Evolutionary conservation across 2,888 invertebrate species (phyloP).

Genomic region (Platynereis dumerilii): DNA sequence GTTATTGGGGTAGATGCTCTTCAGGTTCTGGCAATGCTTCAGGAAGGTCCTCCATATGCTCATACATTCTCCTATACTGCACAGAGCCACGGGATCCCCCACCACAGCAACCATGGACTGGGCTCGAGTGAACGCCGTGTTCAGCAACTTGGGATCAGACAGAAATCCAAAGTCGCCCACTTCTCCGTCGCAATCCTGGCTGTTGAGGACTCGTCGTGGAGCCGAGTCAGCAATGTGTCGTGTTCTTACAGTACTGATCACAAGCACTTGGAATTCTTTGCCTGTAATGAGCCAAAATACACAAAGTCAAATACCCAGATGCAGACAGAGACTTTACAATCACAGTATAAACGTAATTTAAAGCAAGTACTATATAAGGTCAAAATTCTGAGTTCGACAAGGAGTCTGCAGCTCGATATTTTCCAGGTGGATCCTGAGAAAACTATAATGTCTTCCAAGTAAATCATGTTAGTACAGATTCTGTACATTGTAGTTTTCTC

Average conservation of each 20-base stretch:
- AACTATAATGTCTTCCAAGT: too few relatives aligned
- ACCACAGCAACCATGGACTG: slow-evolving; percentile 54
- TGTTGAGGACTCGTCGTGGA: not conserved
- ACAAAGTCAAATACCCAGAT: not conserved
- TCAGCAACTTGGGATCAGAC: slow-evolving; percentile 56
- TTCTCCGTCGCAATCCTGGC: slow-evolving; percentile 43
- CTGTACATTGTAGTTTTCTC: too few relatives aligned
- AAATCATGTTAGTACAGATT: too few relatives aligned
- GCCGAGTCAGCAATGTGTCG: slow-evolving; percentile 33
- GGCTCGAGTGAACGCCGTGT: slow-evolving; percentile 58
- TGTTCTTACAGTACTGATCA: slow-evolving; percentile 56
- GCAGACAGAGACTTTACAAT: too few relatives aligned
- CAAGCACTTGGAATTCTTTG: slow-evolving; percentile 57
- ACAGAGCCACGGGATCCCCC: slow-evolving; percentile 56
- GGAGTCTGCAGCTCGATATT: too few relatives aligned
- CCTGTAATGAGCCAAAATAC: slow-evolving; percentile 41
- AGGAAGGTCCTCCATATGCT: slow-evolving; percentile 34
- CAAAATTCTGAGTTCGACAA: too few relatives aligned
- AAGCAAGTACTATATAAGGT: too few relatives aligned
- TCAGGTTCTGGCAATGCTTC: slow-evolving; percentile 54
- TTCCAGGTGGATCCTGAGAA: too few relatives aligned
- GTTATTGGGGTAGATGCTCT: slow-evolving; percentile 46
- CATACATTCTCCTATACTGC: slow-evolving; percentile 54
- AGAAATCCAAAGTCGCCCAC: slow-evolving; percentile 51
- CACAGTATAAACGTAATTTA: too few relatives aligned